phyloP scores from a whole-genome alignment of 64 coral and sea anemone species.

The Trachythela sp. region DNA sequence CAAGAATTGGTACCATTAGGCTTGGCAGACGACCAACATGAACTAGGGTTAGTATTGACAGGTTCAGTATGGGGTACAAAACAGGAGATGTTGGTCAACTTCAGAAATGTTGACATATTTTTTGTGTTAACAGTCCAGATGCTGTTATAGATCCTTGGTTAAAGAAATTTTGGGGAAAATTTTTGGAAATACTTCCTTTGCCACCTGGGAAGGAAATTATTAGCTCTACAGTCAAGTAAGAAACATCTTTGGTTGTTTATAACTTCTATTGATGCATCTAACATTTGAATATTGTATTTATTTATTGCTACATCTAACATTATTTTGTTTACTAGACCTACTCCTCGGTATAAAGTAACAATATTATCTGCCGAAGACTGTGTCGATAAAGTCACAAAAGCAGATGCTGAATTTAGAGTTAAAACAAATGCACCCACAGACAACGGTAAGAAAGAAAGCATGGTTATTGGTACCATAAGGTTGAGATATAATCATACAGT shows the following conservation, averaged over 20 bases:
- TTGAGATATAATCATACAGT: too few relatives aligned
- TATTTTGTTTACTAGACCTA: slow-evolving; percentile 30
- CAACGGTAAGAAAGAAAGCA: too few relatives aligned
- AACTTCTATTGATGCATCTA: too few relatives aligned
- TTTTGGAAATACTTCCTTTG: slow-evolving; percentile 69
- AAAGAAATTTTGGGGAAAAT: slow-evolving; percentile 67
- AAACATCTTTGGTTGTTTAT: too few relatives aligned
- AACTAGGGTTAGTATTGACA: slow-evolving; percentile 70
- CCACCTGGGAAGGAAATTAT: slow-evolving; percentile 76
- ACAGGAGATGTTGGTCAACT: too few relatives aligned
- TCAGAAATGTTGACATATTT: too few relatives aligned
- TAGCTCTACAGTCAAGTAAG: slow-evolving; percentile 63
- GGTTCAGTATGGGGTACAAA: too few relatives aligned
- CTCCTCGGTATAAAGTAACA: slow-evolving; percentile 53
- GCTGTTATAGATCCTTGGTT: slow-evolving; percentile 97
- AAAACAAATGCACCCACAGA: too few relatives aligned
- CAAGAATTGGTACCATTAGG: slow-evolving; percentile 38
- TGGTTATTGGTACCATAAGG: too few relatives aligned
- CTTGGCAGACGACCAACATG: slow-evolving; percentile 91
- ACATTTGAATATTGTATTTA: too few relatives aligned
- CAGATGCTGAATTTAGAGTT: background rate
- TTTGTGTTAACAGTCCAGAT: slow-evolving; percentile 65
- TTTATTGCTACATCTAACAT: too few relatives aligned
- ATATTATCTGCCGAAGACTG: slow-evolving; percentile 16
- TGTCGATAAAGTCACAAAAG: background rate